Evolutionary conservation across 2,797 vertebrate genomes (phyloP).

Genomic region (Tiaroga cobitis): DNA sequence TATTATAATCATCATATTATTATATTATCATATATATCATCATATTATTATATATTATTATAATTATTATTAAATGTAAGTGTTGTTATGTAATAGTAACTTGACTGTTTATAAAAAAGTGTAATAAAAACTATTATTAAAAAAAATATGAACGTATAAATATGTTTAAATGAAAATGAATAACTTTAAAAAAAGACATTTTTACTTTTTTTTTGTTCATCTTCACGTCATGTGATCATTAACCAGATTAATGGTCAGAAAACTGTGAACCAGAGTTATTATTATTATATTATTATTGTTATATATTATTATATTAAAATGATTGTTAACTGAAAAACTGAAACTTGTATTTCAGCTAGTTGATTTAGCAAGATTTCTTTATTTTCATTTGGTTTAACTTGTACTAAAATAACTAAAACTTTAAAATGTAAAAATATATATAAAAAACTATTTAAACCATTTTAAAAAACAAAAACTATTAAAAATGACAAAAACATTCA

Average conservation of each 20-base stretch:
- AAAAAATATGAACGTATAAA: no score
- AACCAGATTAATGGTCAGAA: neutral
- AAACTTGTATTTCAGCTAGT: no score
- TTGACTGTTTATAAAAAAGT: neutral
- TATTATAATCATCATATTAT: neutral
- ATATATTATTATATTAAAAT: no score
- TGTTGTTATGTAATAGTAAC: neutral
- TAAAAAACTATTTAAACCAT: neutral
- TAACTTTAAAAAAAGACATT: no score
- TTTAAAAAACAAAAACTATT: neutral
- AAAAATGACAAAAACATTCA: neutral
- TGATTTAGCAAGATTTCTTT: no score
- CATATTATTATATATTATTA: neutral
- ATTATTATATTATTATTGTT: neutral
- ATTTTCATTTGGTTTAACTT: no score
- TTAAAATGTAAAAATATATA: neutral
- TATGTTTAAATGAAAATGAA: no score
- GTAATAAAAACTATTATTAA: neutral
- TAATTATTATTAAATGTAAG: no score
- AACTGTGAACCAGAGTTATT: neutral
- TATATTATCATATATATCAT: no score
- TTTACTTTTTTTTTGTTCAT: no score
- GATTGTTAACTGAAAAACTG: no score
- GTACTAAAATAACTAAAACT: no score
- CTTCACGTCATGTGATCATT: neutral